Percentiles rank a stretch among this genome's conserved stretches.
These are phyloP conservation scores for Drosophila cracens DNA, from an alignment of 2,888 invertebrate species.

Conservation along the genomic window DNA sequence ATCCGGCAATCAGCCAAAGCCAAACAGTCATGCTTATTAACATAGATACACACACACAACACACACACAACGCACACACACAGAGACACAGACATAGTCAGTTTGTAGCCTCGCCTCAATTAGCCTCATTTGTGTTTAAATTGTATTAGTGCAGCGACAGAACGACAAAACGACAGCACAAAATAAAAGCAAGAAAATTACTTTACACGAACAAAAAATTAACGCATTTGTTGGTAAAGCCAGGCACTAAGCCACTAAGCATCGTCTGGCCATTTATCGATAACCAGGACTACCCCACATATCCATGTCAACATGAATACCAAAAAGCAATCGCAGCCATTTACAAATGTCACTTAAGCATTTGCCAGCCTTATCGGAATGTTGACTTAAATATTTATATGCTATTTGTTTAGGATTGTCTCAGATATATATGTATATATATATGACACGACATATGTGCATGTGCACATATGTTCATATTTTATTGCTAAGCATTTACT, in stretches of 20 bases:
- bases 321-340: conserved; percentile 51
- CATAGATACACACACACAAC: conserved; percentile 45
- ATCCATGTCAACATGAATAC: not conserved
- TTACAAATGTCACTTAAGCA: conserved; percentile 53
- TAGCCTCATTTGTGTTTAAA: conserved; percentile 77
- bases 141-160: conserved; percentile 59
- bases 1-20: conserved; percentile 66
- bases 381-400: conserved; percentile 24
- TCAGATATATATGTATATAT: not conserved
- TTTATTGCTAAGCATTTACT: conserved; percentile 84
- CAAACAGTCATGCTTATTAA: conserved; percentile 71
- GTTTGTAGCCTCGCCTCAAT: conserved; percentile 55
- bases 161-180: conserved; percentile 32
- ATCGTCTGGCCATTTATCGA: conserved; percentile 67
- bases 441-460: not conserved
- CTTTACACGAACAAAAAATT: conserved; percentile 42
- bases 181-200: conserved; percentile 35
- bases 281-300: conserved; percentile 20
- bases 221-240: conserved; percentile 62
- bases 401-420: conserved; percentile 29
- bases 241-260: conserved; percentile 48
- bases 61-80: not conserved
- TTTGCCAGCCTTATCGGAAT: conserved; percentile 31
- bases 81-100: conserved; percentile 27
- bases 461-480: not conserved